These are phyloP conservation scores for Pollenia amentaria DNA, from an alignment of 2,888 invertebrate species.

Conservation along the genomic window DNA sequence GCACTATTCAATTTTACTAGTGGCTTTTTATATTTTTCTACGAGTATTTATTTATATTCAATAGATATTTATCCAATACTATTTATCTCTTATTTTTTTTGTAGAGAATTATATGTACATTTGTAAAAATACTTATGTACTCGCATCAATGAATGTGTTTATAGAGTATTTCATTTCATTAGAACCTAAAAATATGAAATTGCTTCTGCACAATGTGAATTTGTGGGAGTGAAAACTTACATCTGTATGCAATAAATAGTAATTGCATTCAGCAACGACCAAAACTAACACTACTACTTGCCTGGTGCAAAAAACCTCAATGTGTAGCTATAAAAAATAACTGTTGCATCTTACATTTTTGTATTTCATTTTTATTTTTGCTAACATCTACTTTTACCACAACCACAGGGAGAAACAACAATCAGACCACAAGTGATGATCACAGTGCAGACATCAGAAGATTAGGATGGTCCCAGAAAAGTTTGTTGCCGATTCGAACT, in stretches of 20 bases:
- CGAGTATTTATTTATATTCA: slow-evolving; percentile 32
- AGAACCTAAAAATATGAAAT: slow-evolving; percentile 22
- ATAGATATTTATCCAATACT: slow-evolving; percentile 47
- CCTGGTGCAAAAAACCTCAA: slow-evolving; percentile 14
- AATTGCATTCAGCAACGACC: slow-evolving; percentile 48
- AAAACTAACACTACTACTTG: neutral
- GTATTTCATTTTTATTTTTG: too few species aligned
- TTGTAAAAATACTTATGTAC: neutral
- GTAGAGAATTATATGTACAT: neutral
- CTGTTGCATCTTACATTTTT: slow-evolving; percentile 45
- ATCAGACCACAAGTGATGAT: too few species aligned
- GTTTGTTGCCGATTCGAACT: too few species aligned
- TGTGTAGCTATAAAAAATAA: slow-evolving; percentile 28
- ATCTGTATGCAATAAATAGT: slow-evolving; percentile 55
- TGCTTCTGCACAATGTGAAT: neutral
- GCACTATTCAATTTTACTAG: slow-evolving; percentile 30
- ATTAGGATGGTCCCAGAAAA: too few species aligned
- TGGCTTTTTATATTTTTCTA: neutral
- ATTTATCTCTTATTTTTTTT: neutral
- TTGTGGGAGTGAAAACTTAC: slow-evolving; percentile 33
- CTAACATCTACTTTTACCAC: too few species aligned
- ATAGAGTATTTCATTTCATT: slow-evolving; percentile 35
- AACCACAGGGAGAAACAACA: too few species aligned
- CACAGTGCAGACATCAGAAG: too few species aligned
- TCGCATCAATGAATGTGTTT: neutral